A percentile compares a stretch with the other conserved stretches of the same genome.
Evolutionary conservation across 2,888 invertebrate species (phyloP).

Genomic region (Nineta flava): DNA sequence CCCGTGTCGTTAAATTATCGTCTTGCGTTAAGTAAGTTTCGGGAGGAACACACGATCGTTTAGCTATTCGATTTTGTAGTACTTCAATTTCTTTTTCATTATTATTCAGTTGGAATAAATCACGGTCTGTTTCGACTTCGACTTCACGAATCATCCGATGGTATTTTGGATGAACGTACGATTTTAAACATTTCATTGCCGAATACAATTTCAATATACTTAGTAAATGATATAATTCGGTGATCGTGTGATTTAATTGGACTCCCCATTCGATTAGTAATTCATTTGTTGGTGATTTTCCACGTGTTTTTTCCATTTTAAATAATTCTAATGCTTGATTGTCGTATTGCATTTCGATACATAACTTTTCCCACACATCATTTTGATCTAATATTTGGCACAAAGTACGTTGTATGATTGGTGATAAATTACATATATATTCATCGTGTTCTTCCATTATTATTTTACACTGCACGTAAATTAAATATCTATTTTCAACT

Average conservation of each 20-base stretch:
- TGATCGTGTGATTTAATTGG: constrained; percentile 63
- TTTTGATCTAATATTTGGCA: constrained; percentile 65
- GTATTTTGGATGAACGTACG: constrained; percentile 47
- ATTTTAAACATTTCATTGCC: constrained; percentile 52
- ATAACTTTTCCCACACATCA: constrained; percentile 56
- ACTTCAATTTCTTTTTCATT: neutral
- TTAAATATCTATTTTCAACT: no score
- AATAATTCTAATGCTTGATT: constrained; percentile 40
- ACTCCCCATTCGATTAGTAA: constrained; percentile 61
- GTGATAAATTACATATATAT: constrained; percentile 58
- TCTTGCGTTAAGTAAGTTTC: constrained; percentile 7
- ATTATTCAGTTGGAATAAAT: neutral
- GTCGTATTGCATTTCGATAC: constrained; percentile 46
- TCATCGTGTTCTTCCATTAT: constrained; percentile 25
- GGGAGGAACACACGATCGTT: no score
- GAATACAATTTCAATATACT: constrained; percentile 58
- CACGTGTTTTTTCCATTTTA: constrained; percentile 34
- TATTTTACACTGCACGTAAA: no score
- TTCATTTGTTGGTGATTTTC: constrained; percentile 53
- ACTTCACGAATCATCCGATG: constrained; percentile 38
- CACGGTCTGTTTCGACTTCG: constrained; percentile 17
- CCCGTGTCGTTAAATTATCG: neutral
- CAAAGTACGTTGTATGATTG: constrained; percentile 46
- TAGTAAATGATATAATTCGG: constrained; percentile 61
- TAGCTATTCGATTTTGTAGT: neutral